Percentiles rank a stretch among this genome's conserved stretches.
These are phyloP conservation scores for Oostethus manadensis DNA, from an alignment of 2,113 vertebrate genomes.

Conservation along the genomic window DNA sequence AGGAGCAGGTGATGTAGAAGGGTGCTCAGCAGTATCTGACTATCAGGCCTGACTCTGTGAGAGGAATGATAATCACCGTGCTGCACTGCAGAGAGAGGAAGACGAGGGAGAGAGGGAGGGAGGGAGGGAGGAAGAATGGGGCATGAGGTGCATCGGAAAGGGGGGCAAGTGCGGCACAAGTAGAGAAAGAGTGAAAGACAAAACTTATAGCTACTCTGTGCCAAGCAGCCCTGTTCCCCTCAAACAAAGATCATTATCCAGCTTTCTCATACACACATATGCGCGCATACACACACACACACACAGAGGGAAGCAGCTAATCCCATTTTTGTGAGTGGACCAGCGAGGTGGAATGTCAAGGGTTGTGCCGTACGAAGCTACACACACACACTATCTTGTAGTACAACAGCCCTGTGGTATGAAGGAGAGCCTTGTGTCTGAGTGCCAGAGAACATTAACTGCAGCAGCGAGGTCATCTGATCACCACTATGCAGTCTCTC, in stretches of 20 bases:
- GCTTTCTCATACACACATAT: not conserved
- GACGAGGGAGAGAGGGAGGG: conserved; percentile 33
- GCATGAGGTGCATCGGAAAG: conserved; percentile 54
- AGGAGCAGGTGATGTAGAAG: conserved; percentile 71
- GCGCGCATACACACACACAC: conserved; percentile 24
- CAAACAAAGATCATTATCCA: too few species aligned
- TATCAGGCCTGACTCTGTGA: conserved; percentile 73
- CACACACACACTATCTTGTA: conserved; percentile 43
- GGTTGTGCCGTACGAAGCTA: not conserved
- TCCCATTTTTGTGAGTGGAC: too few species aligned
- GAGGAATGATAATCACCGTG: conserved; percentile 74
- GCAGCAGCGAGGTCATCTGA: conserved; percentile 74
- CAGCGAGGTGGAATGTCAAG: too few species aligned
- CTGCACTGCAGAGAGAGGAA: conserved; percentile 71
- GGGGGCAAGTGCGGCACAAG: conserved; percentile 15
- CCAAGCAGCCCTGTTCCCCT: not conserved
- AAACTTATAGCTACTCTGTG: conserved; percentile 22
- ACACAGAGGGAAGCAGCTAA: not conserved
- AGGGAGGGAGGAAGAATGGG: conserved; percentile 42
- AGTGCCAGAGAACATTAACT: conserved; percentile 69
- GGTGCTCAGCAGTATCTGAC: conserved; percentile 74
- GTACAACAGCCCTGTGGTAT: conserved; percentile 52
- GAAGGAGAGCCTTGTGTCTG: conserved; percentile 59
- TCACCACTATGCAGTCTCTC: conserved; percentile 26
- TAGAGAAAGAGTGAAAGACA: conserved; percentile 11